Percentiles rank a stretch among this genome's conserved stretches.
These are phyloP conservation scores for Cynodonichthys magdalenae DNA, from an alignment of 2,797 vertebrate genomes.

Conservation along the genomic window DNA sequence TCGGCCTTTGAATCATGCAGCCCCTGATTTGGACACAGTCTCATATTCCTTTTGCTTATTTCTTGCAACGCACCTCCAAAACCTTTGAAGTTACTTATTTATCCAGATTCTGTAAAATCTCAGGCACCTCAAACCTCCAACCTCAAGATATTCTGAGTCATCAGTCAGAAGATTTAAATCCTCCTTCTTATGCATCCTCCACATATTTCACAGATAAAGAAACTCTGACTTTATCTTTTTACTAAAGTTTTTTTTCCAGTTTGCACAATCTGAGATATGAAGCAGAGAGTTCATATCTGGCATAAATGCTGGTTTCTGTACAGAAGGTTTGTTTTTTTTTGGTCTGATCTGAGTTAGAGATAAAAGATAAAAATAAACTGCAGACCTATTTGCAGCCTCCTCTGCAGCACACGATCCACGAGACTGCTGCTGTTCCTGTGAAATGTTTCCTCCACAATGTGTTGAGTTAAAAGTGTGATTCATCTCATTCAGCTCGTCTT, in stretches of 20 bases:
- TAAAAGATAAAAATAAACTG: slow-evolving; percentile 16
- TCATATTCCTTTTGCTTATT: neutral
- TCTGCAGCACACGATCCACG: slow-evolving; percentile 35
- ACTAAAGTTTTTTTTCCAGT: neutral
- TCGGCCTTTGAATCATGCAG: too few species aligned
- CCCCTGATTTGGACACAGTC: too few species aligned
- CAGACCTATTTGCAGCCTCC: slow-evolving; percentile 48
- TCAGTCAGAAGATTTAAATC: slow-evolving; percentile 4
- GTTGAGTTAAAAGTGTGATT: slow-evolving; percentile 37
- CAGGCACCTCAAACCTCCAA: neutral
- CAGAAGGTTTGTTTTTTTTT: neutral
- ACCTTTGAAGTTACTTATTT: neutral
- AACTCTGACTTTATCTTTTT: neutral
- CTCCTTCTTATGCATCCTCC: neutral
- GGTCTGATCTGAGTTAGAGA: slow-evolving; percentile 9
- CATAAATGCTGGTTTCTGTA: neutral
- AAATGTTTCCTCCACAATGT: slow-evolving; percentile 28
- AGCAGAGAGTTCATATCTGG: neutral
- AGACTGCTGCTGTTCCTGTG: slow-evolving; percentile 42
- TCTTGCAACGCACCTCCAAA: neutral
- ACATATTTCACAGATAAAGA: neutral
- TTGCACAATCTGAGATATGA: neutral
- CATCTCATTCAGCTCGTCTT: slow-evolving; percentile 38
- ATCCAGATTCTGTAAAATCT: neutral
- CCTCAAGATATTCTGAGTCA: neutral